Conservation (phyloP, 1,140 invertebrate genomes). For the Hyles euphorbiae region DNA sequence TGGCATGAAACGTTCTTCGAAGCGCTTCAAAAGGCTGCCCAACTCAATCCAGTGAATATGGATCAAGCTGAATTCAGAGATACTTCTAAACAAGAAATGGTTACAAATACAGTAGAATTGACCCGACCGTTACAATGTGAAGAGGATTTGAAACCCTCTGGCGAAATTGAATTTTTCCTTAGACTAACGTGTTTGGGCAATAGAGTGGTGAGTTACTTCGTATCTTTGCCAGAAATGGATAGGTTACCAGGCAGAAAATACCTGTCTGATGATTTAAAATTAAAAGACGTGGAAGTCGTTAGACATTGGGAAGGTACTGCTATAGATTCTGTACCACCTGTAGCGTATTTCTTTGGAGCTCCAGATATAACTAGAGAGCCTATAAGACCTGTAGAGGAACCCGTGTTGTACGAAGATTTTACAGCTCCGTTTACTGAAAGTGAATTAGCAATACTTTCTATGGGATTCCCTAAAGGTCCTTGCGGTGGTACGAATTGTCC, state of each 20-base stretch:
- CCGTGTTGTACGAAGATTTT: conserved; percentile 52
- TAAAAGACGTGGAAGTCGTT: conserved; percentile 65
- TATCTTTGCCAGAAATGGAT: conserved; percentile 66
- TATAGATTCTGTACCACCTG: conserved; percentile 56
- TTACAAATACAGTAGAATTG: conserved; percentile 60
- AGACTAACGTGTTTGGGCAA: conserved; percentile 62
- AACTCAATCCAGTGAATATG: conserved; percentile 59
- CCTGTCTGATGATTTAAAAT: conserved; percentile 56
- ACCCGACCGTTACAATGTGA: conserved; percentile 55
- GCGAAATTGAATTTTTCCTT: conserved; percentile 61
- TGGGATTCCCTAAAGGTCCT: conserved; percentile 69
- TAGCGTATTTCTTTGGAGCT: conserved; percentile 61
- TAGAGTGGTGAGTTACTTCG: conserved; percentile 54
- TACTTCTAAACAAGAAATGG: conserved; percentile 51
- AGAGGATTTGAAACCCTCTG: conserved; percentile 62
- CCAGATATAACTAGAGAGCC: conserved; percentile 59
- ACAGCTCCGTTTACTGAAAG: conserved; percentile 54
- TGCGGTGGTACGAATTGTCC: conserved; percentile 67
- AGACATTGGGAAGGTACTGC: conserved; percentile 64
- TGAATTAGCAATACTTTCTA: conserved; percentile 59
- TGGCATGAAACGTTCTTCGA: conserved; percentile 65
- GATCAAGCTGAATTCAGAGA: conserved; percentile 54
- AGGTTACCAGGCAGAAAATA: conserved; percentile 62
- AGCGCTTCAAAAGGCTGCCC: conserved; percentile 44
- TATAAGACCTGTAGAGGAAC: conserved; percentile 46